Evolutionary conservation across 2,888 invertebrate genomes (phyloP), one percentile per base, ranked within the genome.

Genomic region (Furcula furcula): DNA sequence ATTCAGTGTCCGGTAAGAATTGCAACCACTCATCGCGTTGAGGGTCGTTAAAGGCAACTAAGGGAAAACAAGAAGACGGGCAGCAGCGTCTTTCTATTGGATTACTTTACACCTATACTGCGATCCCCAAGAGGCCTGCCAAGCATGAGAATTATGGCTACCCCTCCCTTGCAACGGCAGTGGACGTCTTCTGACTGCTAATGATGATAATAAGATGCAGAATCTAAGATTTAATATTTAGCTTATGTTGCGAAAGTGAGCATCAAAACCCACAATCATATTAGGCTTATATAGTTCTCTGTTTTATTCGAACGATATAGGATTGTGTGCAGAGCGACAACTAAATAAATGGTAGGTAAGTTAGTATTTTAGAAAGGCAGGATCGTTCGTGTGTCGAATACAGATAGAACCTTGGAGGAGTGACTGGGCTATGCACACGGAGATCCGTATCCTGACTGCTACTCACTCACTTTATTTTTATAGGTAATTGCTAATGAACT

Each of bases 391-490:
- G 67, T 73, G 70, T 72, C 62, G 63, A 65, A 65, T 67, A 65
- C 67, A 55, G 55, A 51, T 56, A 54, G 63, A 76, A 58, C 81
- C 81, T 81, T 81, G 79, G 65, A 67, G 74, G 71, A 74, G 79
- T 81, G 79, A 81, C 69, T 64, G 78, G n/a, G 76, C 64, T 59
- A 37, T 46, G 45, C 54, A 55, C 63, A 53, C 63, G 61, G 51
- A 75, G 73, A 81, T 82, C 79, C 79, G 78, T 67, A 75, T 83
- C 83, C 81, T 76, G 70, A 50, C 59, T 36, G 49, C 29, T 31
- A 31, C 36, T 36, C 19, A 30, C 42, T 33, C 29, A 41, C 44
- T 49, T 47, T 49, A 50, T 52, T 55, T 36, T 34, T n/a, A n/a
- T n/a, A n/a, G n/a, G n/a, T n/a, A n/a, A n/a, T 42, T n/a, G n/a